Evolutionary conservation across 1,140 invertebrate genomes (phyloP).

Genomic region (Euwallacea fornicatus): DNA sequence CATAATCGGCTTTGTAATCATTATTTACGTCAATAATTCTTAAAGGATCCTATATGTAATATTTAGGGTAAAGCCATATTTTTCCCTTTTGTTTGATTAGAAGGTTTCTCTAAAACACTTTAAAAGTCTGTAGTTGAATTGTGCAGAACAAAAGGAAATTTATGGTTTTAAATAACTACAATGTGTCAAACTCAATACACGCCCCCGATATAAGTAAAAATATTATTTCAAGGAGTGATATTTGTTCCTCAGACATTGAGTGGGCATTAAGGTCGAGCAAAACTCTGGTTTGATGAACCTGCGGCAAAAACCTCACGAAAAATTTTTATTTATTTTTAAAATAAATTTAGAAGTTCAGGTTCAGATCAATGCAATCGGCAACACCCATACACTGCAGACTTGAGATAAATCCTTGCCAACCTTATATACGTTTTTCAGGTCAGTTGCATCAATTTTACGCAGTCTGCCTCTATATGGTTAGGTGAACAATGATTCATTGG

Average conservation of each 20-base stretch:
- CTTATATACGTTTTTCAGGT: constrained; percentile 10
- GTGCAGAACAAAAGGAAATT: too few species aligned
- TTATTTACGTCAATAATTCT: too few species aligned
- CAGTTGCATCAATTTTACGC: background rate
- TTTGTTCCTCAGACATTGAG: constrained; percentile 6
- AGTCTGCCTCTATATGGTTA: constrained; percentile 3
- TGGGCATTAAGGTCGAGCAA: constrained; percentile 19
- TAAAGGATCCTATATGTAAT: too few species aligned
- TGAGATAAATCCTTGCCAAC: background rate
- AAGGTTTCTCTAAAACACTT: too few species aligned
- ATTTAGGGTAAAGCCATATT: too few species aligned
- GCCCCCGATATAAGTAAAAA: background rate
- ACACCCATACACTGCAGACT: constrained; percentile 1
- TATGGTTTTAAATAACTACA: too few species aligned
- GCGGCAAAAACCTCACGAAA: background rate
- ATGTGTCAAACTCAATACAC: too few species aligned
- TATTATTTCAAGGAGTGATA: constrained; percentile 12
- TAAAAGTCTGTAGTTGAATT: too few species aligned
- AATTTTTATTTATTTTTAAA: constrained; percentile 11
- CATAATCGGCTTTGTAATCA: too few species aligned
- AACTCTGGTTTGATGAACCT: constrained; percentile 22
- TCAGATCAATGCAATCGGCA: constrained; percentile 2
- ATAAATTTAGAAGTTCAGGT: constrained; percentile 1
- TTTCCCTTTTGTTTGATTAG: too few species aligned
- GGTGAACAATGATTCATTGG: too few species aligned